phyloP scores from a whole-genome alignment of 1,140 invertebrate genomes.

The Zaprionus ornatus region DNA sequence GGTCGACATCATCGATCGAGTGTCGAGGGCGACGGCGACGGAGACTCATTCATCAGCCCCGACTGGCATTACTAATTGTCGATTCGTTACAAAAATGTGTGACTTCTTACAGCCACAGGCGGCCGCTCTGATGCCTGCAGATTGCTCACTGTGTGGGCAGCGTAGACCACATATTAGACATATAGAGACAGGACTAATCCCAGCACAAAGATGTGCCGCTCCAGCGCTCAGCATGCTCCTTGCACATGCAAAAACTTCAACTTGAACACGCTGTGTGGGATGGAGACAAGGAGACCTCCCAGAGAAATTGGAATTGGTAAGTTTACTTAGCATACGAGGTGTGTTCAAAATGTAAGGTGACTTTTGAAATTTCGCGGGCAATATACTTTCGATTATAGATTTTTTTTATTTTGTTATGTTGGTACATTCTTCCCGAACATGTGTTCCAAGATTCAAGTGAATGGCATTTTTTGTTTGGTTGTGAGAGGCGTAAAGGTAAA shows the following conservation, averaged over 20 bases:
- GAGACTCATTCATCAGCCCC: conserved; percentile 66
- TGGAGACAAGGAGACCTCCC: not conserved
- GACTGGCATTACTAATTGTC: conserved; percentile 73
- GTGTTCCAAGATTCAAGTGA: no score
- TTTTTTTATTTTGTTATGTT: no score
- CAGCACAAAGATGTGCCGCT: conserved; percentile 21
- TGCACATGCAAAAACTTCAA: not conserved
- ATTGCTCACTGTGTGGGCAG: conserved; percentile 56
- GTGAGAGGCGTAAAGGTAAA: no score
- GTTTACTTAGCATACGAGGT: no score
- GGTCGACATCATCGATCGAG: conserved; percentile 77
- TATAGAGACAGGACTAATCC: conserved; percentile 11
- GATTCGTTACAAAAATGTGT: conserved; percentile 80
- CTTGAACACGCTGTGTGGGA: not conserved
- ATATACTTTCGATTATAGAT: no score
- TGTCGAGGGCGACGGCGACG: not conserved
- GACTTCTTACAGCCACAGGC: conserved; percentile 55
- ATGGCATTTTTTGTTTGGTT: no score
- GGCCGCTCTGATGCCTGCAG: conserved; percentile 9
- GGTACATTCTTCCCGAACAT: no score
- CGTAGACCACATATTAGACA: conserved; percentile 58
- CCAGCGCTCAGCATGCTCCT: not conserved
- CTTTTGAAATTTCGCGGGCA: no score
- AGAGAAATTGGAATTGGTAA: not conserved
- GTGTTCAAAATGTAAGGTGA: no score